Evolutionary conservation across 1,140 invertebrate genomes (phyloP).

Genomic region (Lamellibrachia luymesi): DNA sequence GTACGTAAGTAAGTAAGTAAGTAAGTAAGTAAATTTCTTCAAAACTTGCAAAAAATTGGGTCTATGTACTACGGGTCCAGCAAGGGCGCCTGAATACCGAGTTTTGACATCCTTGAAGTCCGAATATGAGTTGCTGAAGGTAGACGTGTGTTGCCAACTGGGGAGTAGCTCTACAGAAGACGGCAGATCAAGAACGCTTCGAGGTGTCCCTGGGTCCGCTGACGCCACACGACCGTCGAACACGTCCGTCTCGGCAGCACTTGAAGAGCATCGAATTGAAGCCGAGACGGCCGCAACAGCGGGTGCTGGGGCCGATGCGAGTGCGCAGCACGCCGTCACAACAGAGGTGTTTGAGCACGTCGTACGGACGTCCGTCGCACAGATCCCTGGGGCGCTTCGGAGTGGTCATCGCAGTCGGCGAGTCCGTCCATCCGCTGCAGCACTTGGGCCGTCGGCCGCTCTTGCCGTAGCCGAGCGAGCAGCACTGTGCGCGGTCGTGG

Average conservation of each 20-base stretch:
- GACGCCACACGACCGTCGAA: not conserved
- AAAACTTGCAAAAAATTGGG: too few species aligned
- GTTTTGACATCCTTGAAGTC: not conserved
- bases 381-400: not conserved
- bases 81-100: not conserved
- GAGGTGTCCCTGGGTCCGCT: not conserved
- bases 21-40: too few species aligned
- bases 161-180: not conserved
- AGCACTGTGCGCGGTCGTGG: not conserved
- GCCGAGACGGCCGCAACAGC: not conserved
- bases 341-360: not conserved
- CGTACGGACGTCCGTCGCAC: not conserved
- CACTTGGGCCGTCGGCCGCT: not conserved
- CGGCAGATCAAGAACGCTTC: not conserved
- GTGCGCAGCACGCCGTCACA: not conserved
- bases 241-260: not conserved
- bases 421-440: not conserved
- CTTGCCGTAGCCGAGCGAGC: not conserved
- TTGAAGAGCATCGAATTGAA: not conserved
- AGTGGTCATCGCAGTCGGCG: not conserved
- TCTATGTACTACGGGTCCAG: not conserved
- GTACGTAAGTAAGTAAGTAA: too few species aligned
- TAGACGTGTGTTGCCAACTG: not conserved
- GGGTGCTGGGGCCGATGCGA: not conserved
- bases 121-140: not conserved